Evolutionary conservation across 2,888 invertebrate species (phyloP).

Genomic region (Megaustenia siamemsis): DNA sequence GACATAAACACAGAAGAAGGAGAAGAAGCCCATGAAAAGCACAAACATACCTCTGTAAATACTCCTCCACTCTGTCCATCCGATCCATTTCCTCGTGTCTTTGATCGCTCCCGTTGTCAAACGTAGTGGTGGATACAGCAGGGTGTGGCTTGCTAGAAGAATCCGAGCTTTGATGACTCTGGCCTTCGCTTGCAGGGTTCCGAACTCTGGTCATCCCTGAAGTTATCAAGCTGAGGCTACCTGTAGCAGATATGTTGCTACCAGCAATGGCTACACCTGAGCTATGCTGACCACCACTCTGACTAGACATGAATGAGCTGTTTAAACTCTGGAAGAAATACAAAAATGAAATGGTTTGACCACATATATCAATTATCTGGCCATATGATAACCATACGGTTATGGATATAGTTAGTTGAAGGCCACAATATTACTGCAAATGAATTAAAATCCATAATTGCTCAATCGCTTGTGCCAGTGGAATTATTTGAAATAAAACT

Average conservation of each 20-base stretch:
- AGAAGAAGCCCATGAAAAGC: no score
- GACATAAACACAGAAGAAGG: no score
- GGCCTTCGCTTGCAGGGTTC: background rate
- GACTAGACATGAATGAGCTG: slow-evolving; percentile 51
- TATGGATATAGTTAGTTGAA: no score
- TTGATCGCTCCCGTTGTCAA: slow-evolving; percentile 48
- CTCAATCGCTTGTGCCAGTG: no score
- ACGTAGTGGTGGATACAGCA: slow-evolving; percentile 1
- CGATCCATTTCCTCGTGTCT: slow-evolving; percentile 21
- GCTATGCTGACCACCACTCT: slow-evolving; percentile 40
- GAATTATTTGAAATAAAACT: no score
- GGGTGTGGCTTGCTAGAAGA: background rate
- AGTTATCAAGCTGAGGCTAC: slow-evolving; percentile 24
- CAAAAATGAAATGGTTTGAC: background rate
- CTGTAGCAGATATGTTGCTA: slow-evolving; percentile 32
- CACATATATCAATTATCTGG: no score
- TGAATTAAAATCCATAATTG: no score
- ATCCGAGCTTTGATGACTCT: background rate
- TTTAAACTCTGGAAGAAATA: slow-evolving; percentile 48
- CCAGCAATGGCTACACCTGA: slow-evolving; percentile 41
- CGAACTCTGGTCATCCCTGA: slow-evolving; percentile 7
- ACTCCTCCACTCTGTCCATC: slow-evolving; percentile 60
- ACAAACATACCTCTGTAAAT: slow-evolving; percentile 64
- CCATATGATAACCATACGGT: no score
- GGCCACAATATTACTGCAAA: no score